Evolutionary conservation across 2,888 invertebrate genomes (phyloP), one percentile per base, ranked within the genome.

Genomic region (Drosophila recens): DNA sequence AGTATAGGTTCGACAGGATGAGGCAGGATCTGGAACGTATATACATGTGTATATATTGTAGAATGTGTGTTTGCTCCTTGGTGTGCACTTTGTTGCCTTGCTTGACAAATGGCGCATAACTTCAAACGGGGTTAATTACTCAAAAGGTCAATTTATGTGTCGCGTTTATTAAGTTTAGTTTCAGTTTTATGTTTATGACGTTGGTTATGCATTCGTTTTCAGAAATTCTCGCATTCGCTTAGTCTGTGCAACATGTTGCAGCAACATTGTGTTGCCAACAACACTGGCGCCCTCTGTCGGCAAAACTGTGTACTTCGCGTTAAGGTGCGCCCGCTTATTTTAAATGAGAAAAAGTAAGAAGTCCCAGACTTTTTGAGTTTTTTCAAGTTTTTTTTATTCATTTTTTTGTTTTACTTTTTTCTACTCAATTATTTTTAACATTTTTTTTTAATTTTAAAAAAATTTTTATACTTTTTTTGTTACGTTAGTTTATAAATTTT

Each of bases 351-450:
- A n/a, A 23, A 46, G 10, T n/a, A 20, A 45, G 53, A 64, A 5
- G 0, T 13, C 1, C 0, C 0, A 0, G 0, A 33, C 34, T 48
- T 45, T 0, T 72, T 84, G 66, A 79, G 75, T 82, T 85, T 87
- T 84, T 87, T 87, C 85, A 85, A 85, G 80, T 85, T 85, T 86
- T 84, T 82, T 85, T 86, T 86, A 86, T 86, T 86, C 83, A 88
- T 86, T 86, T 86, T 85, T 83, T 85, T 87, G 72, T 84, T 81
- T 85, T 85, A 80, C 76, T 83, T 81, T 77, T 76, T 85, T 87
- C 86, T 86, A 88, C 86, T 80, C 84, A 80, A 82, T 79, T 86
- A 82, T 72, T 86, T 86, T 88, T 80, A 85, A 87, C 88, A 86
- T 88, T 86, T 86, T 85, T 82, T 75, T 84, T 72, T 80, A 78